These are phyloP conservation scores for Drosophila ercepeae DNA, from an alignment of 1,140 invertebrate genomes.

Conservation along the genomic window DNA sequence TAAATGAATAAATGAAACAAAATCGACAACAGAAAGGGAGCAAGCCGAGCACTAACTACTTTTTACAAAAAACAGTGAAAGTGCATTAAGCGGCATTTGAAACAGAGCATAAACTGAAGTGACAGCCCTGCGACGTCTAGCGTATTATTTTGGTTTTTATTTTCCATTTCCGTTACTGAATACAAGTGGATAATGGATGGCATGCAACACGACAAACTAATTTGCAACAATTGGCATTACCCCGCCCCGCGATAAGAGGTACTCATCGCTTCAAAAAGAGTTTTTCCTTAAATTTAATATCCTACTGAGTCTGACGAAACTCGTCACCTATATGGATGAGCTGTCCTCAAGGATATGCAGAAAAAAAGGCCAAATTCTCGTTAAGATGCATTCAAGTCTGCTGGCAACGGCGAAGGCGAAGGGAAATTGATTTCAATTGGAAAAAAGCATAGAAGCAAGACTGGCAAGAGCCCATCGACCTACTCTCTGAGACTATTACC, in stretches of 20 bases:
- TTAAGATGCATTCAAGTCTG: slow-evolving; percentile 37
- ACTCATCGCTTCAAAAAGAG: too few species aligned
- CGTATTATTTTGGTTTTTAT: slow-evolving; percentile 53
- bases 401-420: slow-evolving; percentile 5
- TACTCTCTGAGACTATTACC: slow-evolving; percentile 31
- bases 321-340: neutral
- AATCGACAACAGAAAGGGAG: slow-evolving; percentile 23
- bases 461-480: slow-evolving; percentile 60
- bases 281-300: too few species aligned
- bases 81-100: slow-evolving; percentile 64
- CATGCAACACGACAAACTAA: slow-evolving; percentile 60
- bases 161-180: slow-evolving; percentile 23
- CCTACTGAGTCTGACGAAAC: neutral
- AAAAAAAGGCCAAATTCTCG: slow-evolving; percentile 7
- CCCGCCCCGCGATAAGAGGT: neutral
- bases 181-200: slow-evolving; percentile 55
- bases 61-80: slow-evolving; percentile 74
- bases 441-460: slow-evolving; percentile 54
- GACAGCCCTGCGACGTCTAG: slow-evolving; percentile 33
- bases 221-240: slow-evolving; percentile 31
- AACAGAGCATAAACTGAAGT: slow-evolving; percentile 30
- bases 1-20: slow-evolving; percentile 61
- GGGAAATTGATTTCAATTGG: slow-evolving; percentile 57
- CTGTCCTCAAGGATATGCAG: neutral
- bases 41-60: slow-evolving; percentile 64